A percentile compares a stretch with the other conserved stretches of the same genome.
phyloP scores from a whole-genome alignment of 2,113 vertebrate genomes.

The Clupea harengus region DNA sequence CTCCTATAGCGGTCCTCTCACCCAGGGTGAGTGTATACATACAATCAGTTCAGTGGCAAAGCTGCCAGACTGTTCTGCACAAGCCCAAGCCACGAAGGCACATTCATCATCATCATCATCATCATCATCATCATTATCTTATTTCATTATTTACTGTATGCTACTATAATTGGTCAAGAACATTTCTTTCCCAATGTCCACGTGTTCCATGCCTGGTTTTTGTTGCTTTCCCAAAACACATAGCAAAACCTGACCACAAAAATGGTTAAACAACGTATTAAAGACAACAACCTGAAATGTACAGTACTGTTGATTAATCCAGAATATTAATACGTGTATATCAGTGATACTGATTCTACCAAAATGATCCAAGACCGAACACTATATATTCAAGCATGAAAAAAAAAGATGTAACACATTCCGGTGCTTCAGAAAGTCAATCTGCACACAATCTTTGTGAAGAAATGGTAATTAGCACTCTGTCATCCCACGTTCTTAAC shows the following conservation, averaged over 20 bases:
- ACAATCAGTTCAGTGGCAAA: not conserved
- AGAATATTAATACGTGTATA: slow-evolving; percentile 33
- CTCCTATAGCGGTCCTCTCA: not conserved
- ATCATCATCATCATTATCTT: not conserved
- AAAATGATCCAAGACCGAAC: not conserved
- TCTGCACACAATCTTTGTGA: slow-evolving; percentile 33
- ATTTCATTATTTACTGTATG: not conserved
- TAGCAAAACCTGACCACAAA: slow-evolving; percentile 5
- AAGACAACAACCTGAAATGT: slow-evolving; percentile 22
- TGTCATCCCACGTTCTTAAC: slow-evolving; percentile 40
- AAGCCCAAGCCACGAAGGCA: not conserved
- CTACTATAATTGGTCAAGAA: not conserved
- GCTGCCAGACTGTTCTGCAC: not conserved
- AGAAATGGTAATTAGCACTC: slow-evolving; percentile 52
- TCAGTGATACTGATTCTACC: not conserved
- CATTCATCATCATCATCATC: too few species aligned
- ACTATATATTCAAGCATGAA: slow-evolving; percentile 1
- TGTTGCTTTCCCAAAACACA: not conserved
- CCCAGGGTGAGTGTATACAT: not conserved
- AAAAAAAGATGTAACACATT: slow-evolving; percentile 42
- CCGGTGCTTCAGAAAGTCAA: not conserved
- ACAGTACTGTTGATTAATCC: not conserved
- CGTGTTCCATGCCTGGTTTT: not conserved
- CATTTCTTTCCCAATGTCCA: not conserved
- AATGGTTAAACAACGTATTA: slow-evolving; percentile 17